Conservation (phyloP, 2,888 invertebrate genomes). For the Dendrolimus pini region DNA sequence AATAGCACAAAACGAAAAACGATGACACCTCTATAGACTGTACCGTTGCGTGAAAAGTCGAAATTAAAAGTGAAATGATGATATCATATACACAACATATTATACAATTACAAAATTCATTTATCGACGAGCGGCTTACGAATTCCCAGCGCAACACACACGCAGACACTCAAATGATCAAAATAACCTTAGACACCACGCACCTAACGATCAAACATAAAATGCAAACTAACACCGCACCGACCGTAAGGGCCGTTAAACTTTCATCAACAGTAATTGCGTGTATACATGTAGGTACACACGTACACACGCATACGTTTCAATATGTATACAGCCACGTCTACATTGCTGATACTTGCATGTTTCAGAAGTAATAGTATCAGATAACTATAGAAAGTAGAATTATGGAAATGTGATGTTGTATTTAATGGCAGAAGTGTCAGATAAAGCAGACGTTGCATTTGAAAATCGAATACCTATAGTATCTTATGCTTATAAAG, state of each 20-base stretch:
- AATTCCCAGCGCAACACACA: not conserved
- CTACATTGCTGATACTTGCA: not conserved
- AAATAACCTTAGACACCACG: not conserved
- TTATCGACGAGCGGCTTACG: not conserved
- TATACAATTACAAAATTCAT: not conserved
- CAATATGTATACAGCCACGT: not conserved
- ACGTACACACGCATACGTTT: not conserved
- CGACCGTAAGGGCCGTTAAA: constrained; percentile 21
- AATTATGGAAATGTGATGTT: too few relatives aligned
- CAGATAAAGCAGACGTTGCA: too few relatives aligned
- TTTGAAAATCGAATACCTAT: too few relatives aligned
- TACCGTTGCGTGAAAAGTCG: not conserved
- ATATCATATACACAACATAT: too few relatives aligned
- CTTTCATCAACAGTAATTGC: constrained; percentile 32
- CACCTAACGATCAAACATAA: not conserved
- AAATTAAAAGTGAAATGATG: not conserved
- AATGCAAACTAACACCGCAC: constrained; percentile 39
- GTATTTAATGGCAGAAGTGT: too few relatives aligned
- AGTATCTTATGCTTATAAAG: too few relatives aligned
- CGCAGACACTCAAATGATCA: not conserved
- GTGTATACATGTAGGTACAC: constrained; percentile 12
- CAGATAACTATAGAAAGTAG: too few relatives aligned
- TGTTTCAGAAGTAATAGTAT: not conserved
- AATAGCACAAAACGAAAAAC: too few relatives aligned
- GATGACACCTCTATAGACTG: too few relatives aligned